A percentile compares a stretch with the other conserved stretches of the same genome.
phyloP scores from a whole-genome alignment of 2,888 invertebrate species.

The Furcula furcula region DNA sequence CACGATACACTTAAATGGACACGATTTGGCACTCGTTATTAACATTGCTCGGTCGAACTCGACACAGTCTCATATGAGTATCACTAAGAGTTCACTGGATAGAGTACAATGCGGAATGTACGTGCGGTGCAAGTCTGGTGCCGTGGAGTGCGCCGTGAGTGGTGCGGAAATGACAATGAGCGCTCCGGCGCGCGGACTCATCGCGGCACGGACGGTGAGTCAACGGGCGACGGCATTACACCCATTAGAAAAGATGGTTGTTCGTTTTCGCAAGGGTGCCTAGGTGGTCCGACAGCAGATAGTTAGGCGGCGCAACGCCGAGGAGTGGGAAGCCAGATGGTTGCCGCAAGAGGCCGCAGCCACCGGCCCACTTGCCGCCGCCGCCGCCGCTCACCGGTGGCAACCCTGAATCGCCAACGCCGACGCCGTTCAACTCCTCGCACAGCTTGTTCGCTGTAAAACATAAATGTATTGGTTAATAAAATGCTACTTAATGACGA shows the following conservation, averaged over 20 bases:
- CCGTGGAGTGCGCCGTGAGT: slow-evolving; percentile 9
- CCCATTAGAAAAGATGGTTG: slow-evolving; percentile 84
- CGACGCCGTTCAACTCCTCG: slow-evolving; percentile 68
- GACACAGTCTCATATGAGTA: slow-evolving; percentile 29
- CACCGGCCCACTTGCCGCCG: slow-evolving; percentile 81
- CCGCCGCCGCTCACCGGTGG: slow-evolving; percentile 62
- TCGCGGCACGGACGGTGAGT: slow-evolving; percentile 31
- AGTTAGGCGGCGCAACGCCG: slow-evolving; percentile 82
- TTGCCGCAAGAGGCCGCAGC: slow-evolving; percentile 84
- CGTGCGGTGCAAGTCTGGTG: slow-evolving; percentile 13
- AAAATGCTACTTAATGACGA: too few species aligned
- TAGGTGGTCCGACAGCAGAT: slow-evolving; percentile 83
- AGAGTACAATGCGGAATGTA: slow-evolving; percentile 26
- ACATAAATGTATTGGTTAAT: slow-evolving; percentile 21
- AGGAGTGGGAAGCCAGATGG: slow-evolving; percentile 83
- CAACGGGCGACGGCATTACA: slow-evolving; percentile 41
- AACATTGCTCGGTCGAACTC: slow-evolving; percentile 34
- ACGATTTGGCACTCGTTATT: slow-evolving; percentile 66
- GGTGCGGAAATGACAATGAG: slow-evolving; percentile 15
- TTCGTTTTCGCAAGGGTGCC: slow-evolving; percentile 82
- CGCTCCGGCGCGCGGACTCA: slow-evolving; percentile 18
- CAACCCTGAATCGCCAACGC: slow-evolving; percentile 57
- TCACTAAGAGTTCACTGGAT: slow-evolving; percentile 30
- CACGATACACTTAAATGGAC: slow-evolving; percentile 64
- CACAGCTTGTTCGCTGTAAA: slow-evolving; percentile 70